Conservation (phyloP, 1,140 invertebrate genomes). For the Helicorthomorpha holstii region DNA sequence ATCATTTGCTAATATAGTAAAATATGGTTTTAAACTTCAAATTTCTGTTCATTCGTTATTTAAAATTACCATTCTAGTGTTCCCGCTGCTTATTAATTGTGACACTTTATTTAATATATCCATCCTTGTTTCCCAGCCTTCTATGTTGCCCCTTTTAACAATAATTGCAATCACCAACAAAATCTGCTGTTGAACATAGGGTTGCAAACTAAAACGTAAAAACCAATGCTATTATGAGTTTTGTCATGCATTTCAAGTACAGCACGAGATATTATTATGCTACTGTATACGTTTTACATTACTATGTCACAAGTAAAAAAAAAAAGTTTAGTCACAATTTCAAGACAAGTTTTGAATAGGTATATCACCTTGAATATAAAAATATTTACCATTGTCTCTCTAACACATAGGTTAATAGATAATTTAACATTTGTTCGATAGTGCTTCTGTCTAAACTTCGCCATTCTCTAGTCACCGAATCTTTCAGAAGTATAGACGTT, state of each 20-base stretch:
- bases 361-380: slow-evolving; percentile 3
- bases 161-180: slow-evolving; percentile 60
- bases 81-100: slow-evolving; percentile 42
- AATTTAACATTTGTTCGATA: slow-evolving; percentile 51
- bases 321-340: slow-evolving; percentile 26
- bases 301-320: slow-evolving; percentile 48
- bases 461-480: slow-evolving; percentile 69
- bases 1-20: slow-evolving; percentile 28
- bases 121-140: slow-evolving; percentile 47
- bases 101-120: slow-evolving; percentile 55
- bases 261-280: no score
- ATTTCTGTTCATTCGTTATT: neutral
- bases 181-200: slow-evolving; percentile 28
- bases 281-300: no score
- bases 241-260: no score
- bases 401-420: slow-evolving; percentile 58
- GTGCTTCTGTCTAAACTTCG: slow-evolving; percentile 41
- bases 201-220: slow-evolving; percentile 18
- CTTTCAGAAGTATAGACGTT: slow-evolving; percentile 62
- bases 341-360: slow-evolving; percentile 1
- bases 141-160: slow-evolving; percentile 59
- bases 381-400: slow-evolving; percentile 31
- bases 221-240: no score
- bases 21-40: neutral
- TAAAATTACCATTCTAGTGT: slow-evolving; percentile 24